Conservation (phyloP, 2,797 vertebrate species). For the Alectoris magna region DNA sequence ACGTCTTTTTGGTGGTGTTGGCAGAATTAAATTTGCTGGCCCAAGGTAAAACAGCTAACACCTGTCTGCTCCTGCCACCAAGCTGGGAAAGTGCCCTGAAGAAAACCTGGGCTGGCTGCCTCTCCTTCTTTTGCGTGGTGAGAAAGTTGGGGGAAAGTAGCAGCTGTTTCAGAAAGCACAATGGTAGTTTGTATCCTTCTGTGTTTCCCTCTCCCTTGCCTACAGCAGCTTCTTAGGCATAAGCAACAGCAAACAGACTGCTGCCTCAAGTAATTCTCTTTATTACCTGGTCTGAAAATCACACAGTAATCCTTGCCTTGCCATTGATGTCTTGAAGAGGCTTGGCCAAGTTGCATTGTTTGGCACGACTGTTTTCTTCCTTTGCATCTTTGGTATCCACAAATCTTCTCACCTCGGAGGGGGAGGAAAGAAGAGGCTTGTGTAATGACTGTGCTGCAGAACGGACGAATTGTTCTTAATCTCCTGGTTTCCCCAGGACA, state of each 20-base stretch:
- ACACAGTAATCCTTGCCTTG: background rate
- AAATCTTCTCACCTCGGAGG: background rate
- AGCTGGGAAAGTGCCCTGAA: slow-evolving; percentile 48
- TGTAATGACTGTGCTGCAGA: accelerated
- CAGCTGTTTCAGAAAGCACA: background rate
- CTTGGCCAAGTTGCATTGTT: background rate
- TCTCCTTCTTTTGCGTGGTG: background rate
- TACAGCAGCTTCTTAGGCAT: background rate
- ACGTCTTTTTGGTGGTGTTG: slow-evolving; percentile 11
- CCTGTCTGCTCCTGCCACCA: slow-evolving; percentile 67
- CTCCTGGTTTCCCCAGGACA: background rate
- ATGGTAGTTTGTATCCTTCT: background rate
- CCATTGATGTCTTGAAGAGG: background rate
- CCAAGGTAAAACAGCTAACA: slow-evolving; percentile 52
- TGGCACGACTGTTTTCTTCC: background rate
- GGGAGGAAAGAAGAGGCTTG: accelerated
- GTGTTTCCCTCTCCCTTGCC: background rate
- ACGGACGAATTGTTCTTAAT: background rate
- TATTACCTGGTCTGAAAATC: slow-evolving; percentile 2
- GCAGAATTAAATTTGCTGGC: slow-evolving; percentile 59
- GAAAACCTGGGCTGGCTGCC: background rate
- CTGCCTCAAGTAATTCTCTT: slow-evolving; percentile 1
- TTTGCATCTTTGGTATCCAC: background rate
- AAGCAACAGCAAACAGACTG: background rate
- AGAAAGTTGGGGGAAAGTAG: background rate